Base-by-base conservation (phyloP, 2,113 vertebrate genomes). In the Paratilapia polleni region DNA sequence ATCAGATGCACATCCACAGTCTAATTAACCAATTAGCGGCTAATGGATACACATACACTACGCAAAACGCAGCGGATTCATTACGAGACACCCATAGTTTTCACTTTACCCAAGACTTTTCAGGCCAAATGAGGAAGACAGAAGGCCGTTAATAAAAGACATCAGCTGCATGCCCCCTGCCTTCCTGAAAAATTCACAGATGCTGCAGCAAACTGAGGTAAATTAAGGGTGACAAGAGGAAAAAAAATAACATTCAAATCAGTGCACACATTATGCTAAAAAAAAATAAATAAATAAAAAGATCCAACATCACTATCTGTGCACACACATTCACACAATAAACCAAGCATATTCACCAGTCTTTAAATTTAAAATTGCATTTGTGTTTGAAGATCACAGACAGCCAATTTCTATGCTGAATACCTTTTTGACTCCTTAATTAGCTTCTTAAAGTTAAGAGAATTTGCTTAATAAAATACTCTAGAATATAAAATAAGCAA, bases 11-110 rank as follows among this genome's bases (percentile, higher is more conserved):
- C 83, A 90, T 89, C 90, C 87, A 79, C 80, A 70, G 64, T 90
- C 91, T 92, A 91, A 93, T 95, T 89, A 90, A 90, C 86, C 90
- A 93, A 93, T 94, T 93, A 93, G 80, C 66, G 59, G 64, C 84
- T 93, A 91, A 91, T 91, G 90, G 88, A 84, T 89, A 77, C 90
- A 84, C 87, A 81, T 91, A 91, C 85, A 78, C 77, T 24, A 81
- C 14, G 17, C 73, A 68, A 66, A 82, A 89, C 82, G 79, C 81
- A 8, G 57, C 14, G 60, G 87, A 88, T 88, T 88, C 86, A 88
- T 90, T 80, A 85, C 22, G 59, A 86, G 60, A 61, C 38, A 36
- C 82, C 75, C 70, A 10, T 28, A 68, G 54, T 86, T 88, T 77
- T 80, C 78, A 86, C 74, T 92, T 83, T 63, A 59, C 81, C 62